phyloP scores from a whole-genome alignment of 2,113 vertebrate genomes.

The Halcyon senegalensis region DNA sequence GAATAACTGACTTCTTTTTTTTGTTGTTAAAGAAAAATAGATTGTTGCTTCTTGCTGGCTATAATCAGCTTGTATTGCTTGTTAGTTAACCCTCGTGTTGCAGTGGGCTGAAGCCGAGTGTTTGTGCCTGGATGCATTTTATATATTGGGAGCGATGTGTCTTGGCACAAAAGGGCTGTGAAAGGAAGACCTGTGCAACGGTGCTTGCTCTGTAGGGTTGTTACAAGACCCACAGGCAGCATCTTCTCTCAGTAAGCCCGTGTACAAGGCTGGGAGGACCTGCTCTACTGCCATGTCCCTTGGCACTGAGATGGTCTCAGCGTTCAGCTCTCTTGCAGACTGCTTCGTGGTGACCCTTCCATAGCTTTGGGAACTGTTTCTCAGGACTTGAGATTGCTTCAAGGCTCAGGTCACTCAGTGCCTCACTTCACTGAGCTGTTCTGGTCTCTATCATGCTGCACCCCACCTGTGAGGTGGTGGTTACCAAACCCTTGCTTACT shows the following conservation, averaged over 20 bases:
- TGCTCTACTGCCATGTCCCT: accelerated
- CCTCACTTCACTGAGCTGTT: background rate
- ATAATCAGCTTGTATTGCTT: slow-evolving; percentile 5
- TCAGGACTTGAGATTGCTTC: background rate
- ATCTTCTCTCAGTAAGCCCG: accelerated
- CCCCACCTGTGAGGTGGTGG: background rate
- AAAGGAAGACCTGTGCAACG: background rate
- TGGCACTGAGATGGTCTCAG: accelerated
- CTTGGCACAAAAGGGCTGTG: background rate
- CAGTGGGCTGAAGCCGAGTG: background rate
- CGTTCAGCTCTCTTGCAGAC: accelerated
- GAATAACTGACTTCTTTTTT: slow-evolving; percentile 69
- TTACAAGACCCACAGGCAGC: background rate
- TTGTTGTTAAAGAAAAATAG: slow-evolving; percentile 58
- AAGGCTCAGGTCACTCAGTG: background rate
- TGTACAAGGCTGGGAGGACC: background rate
- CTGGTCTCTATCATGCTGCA: background rate
- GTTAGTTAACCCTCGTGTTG: slow-evolving; percentile 64
- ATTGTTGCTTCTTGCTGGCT: slow-evolving; percentile 37
- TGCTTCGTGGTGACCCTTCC: background rate
- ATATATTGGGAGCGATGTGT: accelerated
- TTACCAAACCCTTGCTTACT: background rate
- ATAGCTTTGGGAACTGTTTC: background rate
- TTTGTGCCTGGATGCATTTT: background rate
- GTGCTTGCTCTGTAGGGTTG: too few species aligned